Conservation (phyloP, 2,797 vertebrate genomes). For the Onychomys arenicola region DNA sequence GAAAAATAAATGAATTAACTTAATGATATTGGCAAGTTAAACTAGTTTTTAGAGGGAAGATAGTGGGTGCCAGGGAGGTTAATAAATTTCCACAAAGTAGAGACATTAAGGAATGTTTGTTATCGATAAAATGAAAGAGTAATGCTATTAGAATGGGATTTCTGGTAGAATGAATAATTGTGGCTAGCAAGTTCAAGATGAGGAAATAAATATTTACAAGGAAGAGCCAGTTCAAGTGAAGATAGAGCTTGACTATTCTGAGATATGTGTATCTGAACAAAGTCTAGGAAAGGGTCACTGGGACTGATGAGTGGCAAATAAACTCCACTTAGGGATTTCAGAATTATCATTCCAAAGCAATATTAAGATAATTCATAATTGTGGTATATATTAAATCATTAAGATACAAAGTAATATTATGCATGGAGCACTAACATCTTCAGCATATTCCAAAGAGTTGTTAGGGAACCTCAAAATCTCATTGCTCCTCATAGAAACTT, state of each 20-base stretch:
- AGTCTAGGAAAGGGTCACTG: background rate
- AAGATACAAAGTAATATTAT: background rate
- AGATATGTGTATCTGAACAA: background rate
- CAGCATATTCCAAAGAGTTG: background rate
- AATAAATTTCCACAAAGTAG: background rate
- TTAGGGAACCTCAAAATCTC: background rate
- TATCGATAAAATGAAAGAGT: conserved; percentile 32
- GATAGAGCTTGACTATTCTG: background rate
- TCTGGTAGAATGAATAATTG: background rate
- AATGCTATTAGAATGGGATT: conserved; percentile 6
- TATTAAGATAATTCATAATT: background rate
- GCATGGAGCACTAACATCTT: background rate
- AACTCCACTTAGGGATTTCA: background rate
- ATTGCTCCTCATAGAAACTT: background rate
- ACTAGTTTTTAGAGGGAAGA: background rate
- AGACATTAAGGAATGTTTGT: background rate
- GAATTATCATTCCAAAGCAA: background rate
- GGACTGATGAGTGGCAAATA: background rate
- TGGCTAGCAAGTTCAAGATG: background rate
- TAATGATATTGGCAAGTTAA: background rate
- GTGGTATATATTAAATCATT: background rate
- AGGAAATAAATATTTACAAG: conserved; percentile 35
- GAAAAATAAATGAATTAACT: background rate
- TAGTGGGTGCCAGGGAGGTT: background rate
- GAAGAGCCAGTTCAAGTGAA: background rate